Evolutionary conservation across 2,113 vertebrate genomes (phyloP).

Genomic region (Marmota monax): DNA sequence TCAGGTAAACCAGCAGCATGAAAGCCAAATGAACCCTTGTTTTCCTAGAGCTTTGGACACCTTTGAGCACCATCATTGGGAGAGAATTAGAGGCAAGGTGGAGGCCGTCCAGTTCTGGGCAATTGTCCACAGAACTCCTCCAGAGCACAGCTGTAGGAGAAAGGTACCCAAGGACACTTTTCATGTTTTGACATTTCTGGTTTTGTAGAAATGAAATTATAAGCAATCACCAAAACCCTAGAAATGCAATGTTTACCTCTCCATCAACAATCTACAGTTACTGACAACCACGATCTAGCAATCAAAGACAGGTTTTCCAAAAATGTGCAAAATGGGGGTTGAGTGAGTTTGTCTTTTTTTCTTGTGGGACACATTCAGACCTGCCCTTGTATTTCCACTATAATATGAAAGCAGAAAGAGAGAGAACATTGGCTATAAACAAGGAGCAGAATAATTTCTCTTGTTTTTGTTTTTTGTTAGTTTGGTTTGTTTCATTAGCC

Average conservation of each 20-base stretch:
- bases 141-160: background rate
- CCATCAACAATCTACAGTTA: background rate
- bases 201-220: slow-evolving; percentile 49
- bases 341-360: slow-evolving; percentile 1
- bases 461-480: too few species aligned
- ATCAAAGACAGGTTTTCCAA: background rate
- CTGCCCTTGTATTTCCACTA: background rate
- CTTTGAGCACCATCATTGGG: background rate
- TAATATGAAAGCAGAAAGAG: background rate
- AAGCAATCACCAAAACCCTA: background rate
- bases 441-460: background rate
- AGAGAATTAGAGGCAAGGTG: background rate
- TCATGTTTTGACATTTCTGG: background rate
- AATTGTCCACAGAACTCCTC: slow-evolving; percentile 31
- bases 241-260: slow-evolving; percentile 4
- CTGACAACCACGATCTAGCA: background rate
- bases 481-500: background rate
- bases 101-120: background rate
- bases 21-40: slow-evolving; percentile 33
- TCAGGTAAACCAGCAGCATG: slow-evolving; percentile 36
- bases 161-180: background rate
- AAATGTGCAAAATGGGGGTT: background rate
- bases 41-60: slow-evolving; percentile 60
- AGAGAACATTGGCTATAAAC: background rate
- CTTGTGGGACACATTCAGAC: background rate